Base-by-base conservation (phyloP, 2,797 vertebrate species). In the Microtus agrestis region DNA sequence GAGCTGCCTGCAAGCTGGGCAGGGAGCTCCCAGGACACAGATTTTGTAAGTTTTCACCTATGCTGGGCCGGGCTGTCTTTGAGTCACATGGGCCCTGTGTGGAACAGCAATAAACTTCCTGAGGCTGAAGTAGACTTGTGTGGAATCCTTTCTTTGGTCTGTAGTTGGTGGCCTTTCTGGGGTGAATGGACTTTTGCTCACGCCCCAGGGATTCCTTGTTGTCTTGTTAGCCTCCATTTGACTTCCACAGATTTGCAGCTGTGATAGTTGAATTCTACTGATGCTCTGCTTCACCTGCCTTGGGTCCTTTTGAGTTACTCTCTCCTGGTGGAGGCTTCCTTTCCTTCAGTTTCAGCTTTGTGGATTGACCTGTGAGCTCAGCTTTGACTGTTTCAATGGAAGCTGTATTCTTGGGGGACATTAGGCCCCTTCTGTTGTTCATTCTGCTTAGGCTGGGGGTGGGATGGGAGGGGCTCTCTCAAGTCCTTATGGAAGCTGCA, bases 401-500 rank as follows among this genome's bases (percentile, higher is more conserved):
- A 46, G 78, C 10, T 89, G 13, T 37, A 19, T 6, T 14, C 21
- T 63, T 9, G 17, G 31, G 40, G 21, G 5, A 15, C 14, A 34
- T 25, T 63, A 25, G n/a, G n/a, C 13, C n/a, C 40, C 43, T 77
- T 67, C n/a, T 40, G 74, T 17, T n/a, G 10, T 4, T 23, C 6
- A 8, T 34, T 19, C 29, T 51, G 27, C 56, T 69, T 34, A 25
- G 43, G 29, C n/a, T 48, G 61, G 61, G 19, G 29, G 46, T 67
- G 11, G 61, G 27, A 5, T n/a, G 34, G 51, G 48, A 9, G 34
- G 31, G 77, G 77, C n/a, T 46, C 23, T 51, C 54, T 59, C 56
- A 11, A 0, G 0, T 31, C 73, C 88, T 29, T 3, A 6, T 0
- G 0, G 65, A 65, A 46, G 77, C 63, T 73, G 69, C 9, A 2